Evolutionary conservation across 2,797 vertebrate genomes (phyloP), one percentile per base, ranked within the genome.

Genomic region (Crenichthys baileyi): DNA sequence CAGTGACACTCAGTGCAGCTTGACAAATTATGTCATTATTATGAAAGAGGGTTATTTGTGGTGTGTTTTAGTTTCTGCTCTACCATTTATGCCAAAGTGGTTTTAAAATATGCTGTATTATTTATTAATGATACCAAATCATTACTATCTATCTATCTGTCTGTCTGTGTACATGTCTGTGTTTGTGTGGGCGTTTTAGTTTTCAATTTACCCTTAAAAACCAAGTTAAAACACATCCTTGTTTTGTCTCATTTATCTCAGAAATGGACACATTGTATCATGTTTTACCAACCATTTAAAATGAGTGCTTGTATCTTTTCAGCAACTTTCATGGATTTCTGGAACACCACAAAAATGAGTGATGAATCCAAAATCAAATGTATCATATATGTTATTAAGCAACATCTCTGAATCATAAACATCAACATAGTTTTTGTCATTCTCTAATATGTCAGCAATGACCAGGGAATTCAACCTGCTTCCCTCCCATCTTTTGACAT

Each of bases 381-480:
- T 65, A 72, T 50, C 51, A 61, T 44, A 83, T 78, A 74, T 67
- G 83, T 89, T 82, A 79, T 63, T 81, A 70, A 78, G 53, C 5
- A n/a, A 72, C 76, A 65, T 72, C 79, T 80, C 55, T 79, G 72
- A 41, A 79, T 79, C 76, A 78, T 65, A 85, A 81, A 85, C 72
- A 79, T 48, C 79, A 78, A 84, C 75, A 83, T 78, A n/a, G 73
- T 53, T 76, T 39, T 55, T 55, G 58, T 44, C 20, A 7, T 73
- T 67, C 22, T 56, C 41, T 41, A 9, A 65, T 79, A 79, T 36
- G 55, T 41, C 29, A 65, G 22, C 72, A 78, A 22, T 13, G 22
- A 68, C 46, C 68, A 41, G 63, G 65, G 55, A 63, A 78, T 56
- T 58, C 46, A 83, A 77, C 51, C 84, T 61, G 73, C 79, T 73